phyloP scores from a whole-genome alignment of 1,140 invertebrate species.

The Leptonema lineaticorne region DNA sequence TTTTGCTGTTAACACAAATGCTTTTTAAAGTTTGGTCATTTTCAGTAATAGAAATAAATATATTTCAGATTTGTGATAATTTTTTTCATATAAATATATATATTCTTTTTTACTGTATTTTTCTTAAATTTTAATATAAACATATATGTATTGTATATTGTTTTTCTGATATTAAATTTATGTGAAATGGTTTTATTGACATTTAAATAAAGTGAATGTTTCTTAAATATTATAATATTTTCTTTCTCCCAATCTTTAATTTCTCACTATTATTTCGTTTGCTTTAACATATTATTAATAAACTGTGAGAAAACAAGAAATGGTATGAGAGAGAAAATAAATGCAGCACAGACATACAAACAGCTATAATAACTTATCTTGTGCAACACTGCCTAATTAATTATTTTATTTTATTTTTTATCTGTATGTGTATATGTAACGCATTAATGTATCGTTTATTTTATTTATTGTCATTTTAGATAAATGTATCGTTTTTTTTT shows the following conservation, averaged over 20 bases:
- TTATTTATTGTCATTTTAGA: background rate
- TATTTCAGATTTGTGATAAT: constrained; percentile 16
- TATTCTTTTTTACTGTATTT: constrained; percentile 16
- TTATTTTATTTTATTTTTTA: too few species aligned
- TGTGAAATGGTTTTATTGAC: constrained; percentile 14
- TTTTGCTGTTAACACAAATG: too few species aligned
- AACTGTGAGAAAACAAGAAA: background rate
- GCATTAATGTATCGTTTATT: too few species aligned
- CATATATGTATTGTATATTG: constrained; percentile 4
- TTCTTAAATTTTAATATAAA: background rate
- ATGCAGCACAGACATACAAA: constrained; percentile 30
- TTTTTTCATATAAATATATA: too few species aligned
- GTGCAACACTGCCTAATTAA: constrained; percentile 20
- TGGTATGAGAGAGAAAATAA: constrained; percentile 18
- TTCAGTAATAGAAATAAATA: too few species aligned
- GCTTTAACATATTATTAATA: too few species aligned
- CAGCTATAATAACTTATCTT: constrained; percentile 6
- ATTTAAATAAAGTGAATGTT: constrained; percentile 30
- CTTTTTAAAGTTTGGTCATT: too few species aligned
- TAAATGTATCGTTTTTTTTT: background rate
- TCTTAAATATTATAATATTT: constrained; percentile 2
- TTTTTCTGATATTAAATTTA: constrained; percentile 12
- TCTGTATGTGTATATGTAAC: too few species aligned
- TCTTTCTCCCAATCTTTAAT: constrained; percentile 19
- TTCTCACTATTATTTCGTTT: background rate